Evolutionary conservation across 2,113 vertebrate species (phyloP), one percentile per base, ranked within the genome.

Genomic region (Herpetotheres cachinnans): DNA sequence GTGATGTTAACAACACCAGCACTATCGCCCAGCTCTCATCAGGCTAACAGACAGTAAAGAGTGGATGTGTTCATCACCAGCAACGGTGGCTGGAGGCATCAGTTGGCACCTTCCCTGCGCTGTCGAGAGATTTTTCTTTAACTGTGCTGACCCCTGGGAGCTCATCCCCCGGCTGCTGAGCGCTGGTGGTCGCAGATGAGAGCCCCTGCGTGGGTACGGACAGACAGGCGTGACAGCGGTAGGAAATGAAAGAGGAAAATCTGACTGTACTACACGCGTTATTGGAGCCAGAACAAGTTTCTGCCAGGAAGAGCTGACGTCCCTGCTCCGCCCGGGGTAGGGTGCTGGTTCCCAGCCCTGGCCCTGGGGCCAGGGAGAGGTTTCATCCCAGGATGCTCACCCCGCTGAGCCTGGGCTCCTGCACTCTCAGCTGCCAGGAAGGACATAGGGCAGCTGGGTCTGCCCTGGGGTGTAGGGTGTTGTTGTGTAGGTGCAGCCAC

Each of bases 311-410:
- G 62, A 90, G 71, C 29, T 72, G 89, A 16, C 2, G 4, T 44
- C 42, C 70, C 34, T 71, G 50, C 46, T 72, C 36, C 7, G 24
- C 65, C 24, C 1, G 1, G n/a, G n/a, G n/a, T n/a, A n/a, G n/a
- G 15, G n/a, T 2, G 32, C 16, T 0, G 0, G 29, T 80, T 76
- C 58, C 46, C 47, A 66, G 56, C 46, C 27, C 50, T 22, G 36
- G 47, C 29, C n/a, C 24, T 0, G 0, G 8, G 21, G 17, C 10
- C 46, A 7, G 52, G 27, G n/a, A 18, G 54, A 9, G 40, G 20
- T 16, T 70, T 32, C 15, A 4, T 10, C 27, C 38, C 17, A 15
- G 56, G 34, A 11, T 32, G 46, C 32, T 85, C 55, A 6, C 40
- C 20, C 2, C 3, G 56, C 25, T 20, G 38, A 63, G 42, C 34